These are phyloP conservation scores for Andrena hattorfiana DNA, from an alignment of 2,888 invertebrate species.

Conservation along the genomic window DNA sequence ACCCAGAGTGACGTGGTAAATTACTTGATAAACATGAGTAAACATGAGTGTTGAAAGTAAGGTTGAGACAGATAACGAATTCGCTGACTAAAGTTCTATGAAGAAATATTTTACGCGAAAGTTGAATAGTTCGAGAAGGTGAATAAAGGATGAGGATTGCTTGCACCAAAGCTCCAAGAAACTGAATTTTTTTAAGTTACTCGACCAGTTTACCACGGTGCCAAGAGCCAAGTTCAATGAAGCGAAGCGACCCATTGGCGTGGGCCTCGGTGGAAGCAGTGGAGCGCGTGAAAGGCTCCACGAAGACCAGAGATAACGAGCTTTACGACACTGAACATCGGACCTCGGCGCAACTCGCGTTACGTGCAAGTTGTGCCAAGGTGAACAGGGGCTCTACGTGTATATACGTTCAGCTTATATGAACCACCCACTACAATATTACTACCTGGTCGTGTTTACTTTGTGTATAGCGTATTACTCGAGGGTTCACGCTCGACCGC, in stretches of 20 bases:
- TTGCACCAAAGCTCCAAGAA: too few relatives aligned
- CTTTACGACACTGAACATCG: constrained; percentile 72
- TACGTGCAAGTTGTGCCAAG: constrained; percentile 57
- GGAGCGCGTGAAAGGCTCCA: neutral
- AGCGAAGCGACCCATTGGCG: neutral
- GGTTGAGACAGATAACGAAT: neutral
- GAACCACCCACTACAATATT: neutral
- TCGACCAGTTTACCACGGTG: neutral
- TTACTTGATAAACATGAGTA: constrained; percentile 3
- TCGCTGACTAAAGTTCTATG: neutral
- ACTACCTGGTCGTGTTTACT: constrained; percentile 15
- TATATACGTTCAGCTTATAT: neutral
- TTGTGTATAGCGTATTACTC: neutral
- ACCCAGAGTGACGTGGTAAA: neutral
- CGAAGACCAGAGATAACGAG: constrained; percentile 42
- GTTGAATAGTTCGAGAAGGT: too few relatives aligned
- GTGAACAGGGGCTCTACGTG: constrained; percentile 37
- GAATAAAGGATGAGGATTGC: too few relatives aligned
- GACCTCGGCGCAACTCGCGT: constrained; percentile 59
- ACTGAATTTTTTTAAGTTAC: neutral
- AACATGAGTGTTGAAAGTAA: neutral
- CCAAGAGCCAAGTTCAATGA: neutral
- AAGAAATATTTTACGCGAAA: too few relatives aligned
- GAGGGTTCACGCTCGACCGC: neutral
- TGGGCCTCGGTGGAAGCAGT: neutral